These are phyloP conservation scores for Mixornis gularis DNA, from an alignment of 2,113 vertebrate genomes.

Conservation along the genomic window DNA sequence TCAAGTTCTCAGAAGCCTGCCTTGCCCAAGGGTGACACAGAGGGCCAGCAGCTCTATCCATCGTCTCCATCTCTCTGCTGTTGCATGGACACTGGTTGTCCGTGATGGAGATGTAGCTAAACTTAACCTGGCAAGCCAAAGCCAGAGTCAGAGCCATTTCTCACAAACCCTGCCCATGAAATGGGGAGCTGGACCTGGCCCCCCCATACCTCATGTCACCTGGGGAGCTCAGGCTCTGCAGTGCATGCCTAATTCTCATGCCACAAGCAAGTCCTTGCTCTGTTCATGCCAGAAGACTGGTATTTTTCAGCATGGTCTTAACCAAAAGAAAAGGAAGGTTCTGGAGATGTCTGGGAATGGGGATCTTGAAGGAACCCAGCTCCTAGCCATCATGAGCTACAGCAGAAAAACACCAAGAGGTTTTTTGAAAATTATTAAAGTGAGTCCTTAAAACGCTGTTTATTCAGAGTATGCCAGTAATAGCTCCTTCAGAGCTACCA, in stretches of 20 bases:
- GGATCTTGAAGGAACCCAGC: not conserved
- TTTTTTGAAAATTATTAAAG: not conserved
- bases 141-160: not conserved
- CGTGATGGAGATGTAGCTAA: not conserved
- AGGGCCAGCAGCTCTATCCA: not conserved
- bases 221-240: not conserved
- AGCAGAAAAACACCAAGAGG: not conserved
- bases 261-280: not conserved
- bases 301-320: not conserved
- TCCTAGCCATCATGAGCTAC: not conserved
- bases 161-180: not conserved
- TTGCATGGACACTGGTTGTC: not conserved
- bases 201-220: fast-evolving
- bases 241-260: fast-evolving
- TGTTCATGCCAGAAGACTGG: not conserved
- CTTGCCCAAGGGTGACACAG: not conserved
- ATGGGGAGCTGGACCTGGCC: not conserved
- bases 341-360: not conserved
- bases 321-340: not conserved
- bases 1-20: not conserved
- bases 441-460: not conserved
- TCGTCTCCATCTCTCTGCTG: not conserved
- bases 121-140: not conserved
- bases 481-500: not conserved
- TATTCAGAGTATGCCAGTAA: not conserved